Evolutionary conservation across 2,797 vertebrate genomes (phyloP).

Genomic region (Psittacula echo): DNA sequence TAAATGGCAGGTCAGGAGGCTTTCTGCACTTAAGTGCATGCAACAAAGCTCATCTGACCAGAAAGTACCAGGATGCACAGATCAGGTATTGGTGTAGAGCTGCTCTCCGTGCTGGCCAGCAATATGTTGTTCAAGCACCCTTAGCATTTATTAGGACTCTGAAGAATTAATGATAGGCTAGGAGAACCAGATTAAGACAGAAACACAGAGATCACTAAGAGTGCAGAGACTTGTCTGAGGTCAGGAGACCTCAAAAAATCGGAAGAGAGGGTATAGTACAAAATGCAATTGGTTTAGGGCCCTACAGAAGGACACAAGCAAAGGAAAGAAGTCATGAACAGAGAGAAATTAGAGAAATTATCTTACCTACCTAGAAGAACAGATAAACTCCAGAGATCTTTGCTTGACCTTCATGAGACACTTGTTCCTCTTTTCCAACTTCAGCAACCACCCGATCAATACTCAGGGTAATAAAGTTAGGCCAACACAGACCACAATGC

Average conservation of each 20-base stretch:
- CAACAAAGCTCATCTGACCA: not conserved
- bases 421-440: not conserved
- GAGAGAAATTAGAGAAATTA: not conserved
- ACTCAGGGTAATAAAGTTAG: not conserved
- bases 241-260: not conserved
- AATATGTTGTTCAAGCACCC: not conserved
- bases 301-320: not conserved
- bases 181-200: not conserved
- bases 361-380: not conserved
- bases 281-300: not conserved
- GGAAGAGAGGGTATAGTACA: not conserved
- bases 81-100: not conserved
- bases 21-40: not conserved
- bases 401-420: not conserved
- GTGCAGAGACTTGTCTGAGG: not conserved
- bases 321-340: not conserved
- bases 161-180: not conserved
- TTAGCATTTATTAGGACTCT: not conserved
- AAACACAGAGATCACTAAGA: not conserved
- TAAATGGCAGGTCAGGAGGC: not conserved
- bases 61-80: fast-evolving
- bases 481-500: not conserved
- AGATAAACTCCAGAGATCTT: not conserved
- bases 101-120: not conserved
- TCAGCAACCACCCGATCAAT: not conserved